Evolutionary conservation across 2,797 vertebrate genomes (phyloP), one percentile per base, ranked within the genome.

Genomic region (Gymnopithys bicolor): DNA sequence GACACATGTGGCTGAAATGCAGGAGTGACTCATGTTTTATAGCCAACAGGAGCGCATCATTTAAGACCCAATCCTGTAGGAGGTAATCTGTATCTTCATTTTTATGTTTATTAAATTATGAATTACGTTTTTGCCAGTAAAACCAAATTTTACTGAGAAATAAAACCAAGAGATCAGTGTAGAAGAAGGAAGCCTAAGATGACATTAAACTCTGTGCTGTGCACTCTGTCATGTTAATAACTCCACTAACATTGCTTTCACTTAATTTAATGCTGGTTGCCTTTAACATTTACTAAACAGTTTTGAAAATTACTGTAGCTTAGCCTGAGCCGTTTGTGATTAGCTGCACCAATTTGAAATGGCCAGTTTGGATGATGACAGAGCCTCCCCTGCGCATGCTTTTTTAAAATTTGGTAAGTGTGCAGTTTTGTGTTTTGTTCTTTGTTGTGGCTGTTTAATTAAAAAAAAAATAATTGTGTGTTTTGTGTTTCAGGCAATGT

Each of bases 311-410:
- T 98, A 97, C 98, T 98, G 96, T 99, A 99, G 98, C 98, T 98
- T 99, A 98, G 98, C 98, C 98, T 98, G 98, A 97, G 97, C 98
- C 95, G 96, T 97, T 98, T 97, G 97, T 97, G 98, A 97, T 99
- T 99, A 98, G 98, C 98, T 97, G 97, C 98, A 96, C 93, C 98
- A 98, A 95, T 98, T 98, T 98, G 99, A 98, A 98, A 99, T 99
- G 99, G 98, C 99, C 97, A 94, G 8, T 97, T 97, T 98, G 95
- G 96, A 98, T 95, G 97, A 97, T 96, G 97, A 98, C 81, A 95
- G 91, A 94, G 73, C 97, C 97, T 94, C 94, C 91, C 87, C 98
- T 91, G 97, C 78, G 60, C 98, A 53, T 93, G 98, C 98, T 98
- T 97, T 98, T 96, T 95, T 96, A 84, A 98, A 98, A 96, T 95